A percentile compares a stretch with the other conserved stretches of the same genome.
phyloP scores from a whole-genome alignment of 2,888 invertebrate genomes.

The Oscheius sp. region DNA sequence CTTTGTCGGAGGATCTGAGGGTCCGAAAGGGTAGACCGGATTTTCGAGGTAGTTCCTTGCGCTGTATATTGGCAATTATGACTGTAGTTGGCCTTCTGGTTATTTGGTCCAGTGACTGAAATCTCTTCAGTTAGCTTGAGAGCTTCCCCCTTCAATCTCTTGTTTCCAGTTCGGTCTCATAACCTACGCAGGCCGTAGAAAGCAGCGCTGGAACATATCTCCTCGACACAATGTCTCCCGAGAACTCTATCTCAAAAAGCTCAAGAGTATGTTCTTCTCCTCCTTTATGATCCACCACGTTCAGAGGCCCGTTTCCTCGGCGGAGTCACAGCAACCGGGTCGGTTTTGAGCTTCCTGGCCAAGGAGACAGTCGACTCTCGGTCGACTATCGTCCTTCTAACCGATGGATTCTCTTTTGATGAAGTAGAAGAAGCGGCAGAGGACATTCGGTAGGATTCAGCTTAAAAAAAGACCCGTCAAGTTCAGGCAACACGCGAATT shows the following conservation, averaged over 20 bases:
- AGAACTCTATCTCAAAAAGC: constrained; percentile 43
- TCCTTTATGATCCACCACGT: background rate
- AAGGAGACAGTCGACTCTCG: constrained; percentile 30
- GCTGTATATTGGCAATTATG: no score
- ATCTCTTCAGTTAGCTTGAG: no score
- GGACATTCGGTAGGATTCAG: constrained; percentile 42
- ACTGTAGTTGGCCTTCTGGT: no score
- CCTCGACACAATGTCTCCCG: constrained; percentile 43
- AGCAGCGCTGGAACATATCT: constrained; percentile 54
- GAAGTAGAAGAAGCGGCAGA: constrained; percentile 50
- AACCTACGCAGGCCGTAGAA: constrained; percentile 50
- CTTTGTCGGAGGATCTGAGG: no score
- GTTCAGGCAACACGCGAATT: background rate
- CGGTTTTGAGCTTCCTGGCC: constrained; percentile 45
- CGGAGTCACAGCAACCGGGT: constrained; percentile 64
- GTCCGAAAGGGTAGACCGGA: no score
- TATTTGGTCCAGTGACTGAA: no score
- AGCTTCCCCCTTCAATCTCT: no score
- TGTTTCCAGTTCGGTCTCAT: constrained; percentile 47
- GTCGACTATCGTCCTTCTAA: constrained; percentile 59
- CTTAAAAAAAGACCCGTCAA: background rate
- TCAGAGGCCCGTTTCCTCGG: constrained; percentile 51
- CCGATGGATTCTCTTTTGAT: constrained; percentile 66
- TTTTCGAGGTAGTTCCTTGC: no score
- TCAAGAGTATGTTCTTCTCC: constrained; percentile 40